Base-by-base conservation (phyloP, 2,888 invertebrate genomes). In the Tethea ocularis region DNA sequence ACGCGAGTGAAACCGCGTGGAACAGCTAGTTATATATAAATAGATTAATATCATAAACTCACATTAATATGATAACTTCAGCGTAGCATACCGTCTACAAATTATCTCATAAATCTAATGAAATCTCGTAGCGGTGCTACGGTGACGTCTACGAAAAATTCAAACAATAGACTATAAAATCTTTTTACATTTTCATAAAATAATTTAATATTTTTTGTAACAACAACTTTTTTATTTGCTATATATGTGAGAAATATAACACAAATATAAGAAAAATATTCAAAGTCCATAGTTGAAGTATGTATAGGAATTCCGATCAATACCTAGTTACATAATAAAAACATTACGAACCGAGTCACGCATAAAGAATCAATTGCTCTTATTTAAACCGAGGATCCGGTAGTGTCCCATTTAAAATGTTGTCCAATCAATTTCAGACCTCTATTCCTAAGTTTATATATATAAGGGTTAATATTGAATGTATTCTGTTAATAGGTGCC, bases 271-370 rank as follows among this genome's bases (percentile, higher is more conserved):
- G n/a, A n/a, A n/a, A n/a, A n/a, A n/a, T n/a, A n/a, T n/a, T n/a
- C 4, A 51, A 33, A 36, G 23, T 33, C 24, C 33, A 52, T 22
- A n/a, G 6, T 51, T 51, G 2, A 10, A 0, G 17, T 36, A 57
- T 51, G 20, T 52, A 36, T 57, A 52, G 26, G 23, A 57, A 24
- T 46, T 57, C 23, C 57, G 38, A 29, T 22, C 36, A 52, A 36
- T 57, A 57, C 57, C 33, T 52, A 33, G 41, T 67, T 71, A 69
- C 61, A 66, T 68, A 66, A 69, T 69, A 59, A 58, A 56, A 57
- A 64, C 59, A 65, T 61, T 68, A 69, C 67, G 59, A 74, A 72
- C 62, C 62, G 67, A 65, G 64, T 67, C 72, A 71, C 73, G 73
- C 58, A 59, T 56, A 38, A 29, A 51, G 57, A 55, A 58, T 67